Conservation (phyloP, 2,888 invertebrate genomes). For the Pristionchus maxplancki region DNA sequence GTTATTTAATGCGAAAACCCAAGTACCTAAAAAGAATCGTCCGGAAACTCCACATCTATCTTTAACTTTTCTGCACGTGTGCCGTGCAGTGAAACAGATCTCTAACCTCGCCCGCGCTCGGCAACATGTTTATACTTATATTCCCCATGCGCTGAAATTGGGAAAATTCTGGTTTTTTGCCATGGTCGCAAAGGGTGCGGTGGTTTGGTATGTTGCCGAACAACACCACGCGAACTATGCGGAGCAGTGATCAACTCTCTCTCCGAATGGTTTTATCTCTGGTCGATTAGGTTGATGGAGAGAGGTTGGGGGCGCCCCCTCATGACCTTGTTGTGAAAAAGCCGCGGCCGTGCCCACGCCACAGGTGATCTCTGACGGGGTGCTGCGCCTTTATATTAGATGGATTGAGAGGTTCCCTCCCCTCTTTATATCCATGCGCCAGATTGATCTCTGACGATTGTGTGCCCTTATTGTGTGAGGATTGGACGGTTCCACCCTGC, state of each 20-base stretch:
- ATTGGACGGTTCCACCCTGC: neutral
- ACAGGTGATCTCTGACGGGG: neutral
- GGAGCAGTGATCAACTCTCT: neutral
- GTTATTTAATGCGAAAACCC: no score
- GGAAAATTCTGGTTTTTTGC: neutral
- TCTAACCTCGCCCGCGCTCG: neutral
- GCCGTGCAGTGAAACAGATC: neutral
- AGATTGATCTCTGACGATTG: neutral
- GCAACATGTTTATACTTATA: slow-evolving; percentile 4
- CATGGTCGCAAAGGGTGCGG: neutral
- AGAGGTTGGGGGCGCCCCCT: neutral
- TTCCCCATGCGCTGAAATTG: neutral
- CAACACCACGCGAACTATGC: neutral
- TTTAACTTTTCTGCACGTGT: neutral
- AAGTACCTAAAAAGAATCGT: neutral
- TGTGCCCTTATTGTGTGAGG: neutral
- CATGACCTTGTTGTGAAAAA: slow-evolving; percentile 16
- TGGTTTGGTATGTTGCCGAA: neutral
- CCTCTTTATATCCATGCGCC: no score
- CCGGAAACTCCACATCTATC: neutral
- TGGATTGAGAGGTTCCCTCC: neutral
- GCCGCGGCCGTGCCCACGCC: neutral
- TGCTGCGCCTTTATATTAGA: neutral
- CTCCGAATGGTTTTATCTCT: neutral
- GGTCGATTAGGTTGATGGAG: neutral